Evolutionary conservation across 2,113 vertebrate species (phyloP).

Genomic region (Passer domesticus): DNA sequence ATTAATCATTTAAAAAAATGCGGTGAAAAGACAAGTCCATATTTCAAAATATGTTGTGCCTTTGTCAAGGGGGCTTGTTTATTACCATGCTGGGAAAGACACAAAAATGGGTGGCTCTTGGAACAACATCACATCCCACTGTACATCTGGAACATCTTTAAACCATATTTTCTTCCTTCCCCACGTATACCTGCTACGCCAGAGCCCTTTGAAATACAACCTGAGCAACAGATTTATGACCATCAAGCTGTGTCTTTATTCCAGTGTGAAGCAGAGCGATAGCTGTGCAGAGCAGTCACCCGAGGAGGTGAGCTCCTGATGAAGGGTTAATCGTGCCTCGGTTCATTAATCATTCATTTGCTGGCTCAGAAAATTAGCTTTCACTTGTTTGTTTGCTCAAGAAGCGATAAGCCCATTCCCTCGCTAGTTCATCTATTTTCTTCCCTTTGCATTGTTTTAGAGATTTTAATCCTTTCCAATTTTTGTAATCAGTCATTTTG

Average conservation of each 20-base stretch:
- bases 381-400: constrained; percentile 64
- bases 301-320: background rate
- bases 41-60: constrained; percentile 52
- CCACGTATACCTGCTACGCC: background rate
- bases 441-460: constrained; percentile 51
- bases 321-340: constrained; percentile 30
- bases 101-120: background rate
- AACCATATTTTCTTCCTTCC: background rate
- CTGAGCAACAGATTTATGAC: constrained; percentile 4
- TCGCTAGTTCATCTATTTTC: constrained; percentile 36
- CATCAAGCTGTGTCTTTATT: constrained; percentile 15
- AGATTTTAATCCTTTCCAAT: constrained; percentile 60
- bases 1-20: constrained; percentile 76
- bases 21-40: constrained; percentile 52
- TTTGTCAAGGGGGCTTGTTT: constrained; percentile 6
- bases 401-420: constrained; percentile 45
- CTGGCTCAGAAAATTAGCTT: constrained; percentile 62
- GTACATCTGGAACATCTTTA: constrained; percentile 24
- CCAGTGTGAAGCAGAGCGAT: background rate
- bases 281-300: background rate
- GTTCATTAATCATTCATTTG: constrained; percentile 65
- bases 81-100: background rate
- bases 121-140: background rate
- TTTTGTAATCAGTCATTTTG: constrained; percentile 57
- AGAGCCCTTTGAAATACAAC: constrained; percentile 34